phyloP scores from a whole-genome alignment of 2,888 invertebrate species.

The Apamea crenata region DNA sequence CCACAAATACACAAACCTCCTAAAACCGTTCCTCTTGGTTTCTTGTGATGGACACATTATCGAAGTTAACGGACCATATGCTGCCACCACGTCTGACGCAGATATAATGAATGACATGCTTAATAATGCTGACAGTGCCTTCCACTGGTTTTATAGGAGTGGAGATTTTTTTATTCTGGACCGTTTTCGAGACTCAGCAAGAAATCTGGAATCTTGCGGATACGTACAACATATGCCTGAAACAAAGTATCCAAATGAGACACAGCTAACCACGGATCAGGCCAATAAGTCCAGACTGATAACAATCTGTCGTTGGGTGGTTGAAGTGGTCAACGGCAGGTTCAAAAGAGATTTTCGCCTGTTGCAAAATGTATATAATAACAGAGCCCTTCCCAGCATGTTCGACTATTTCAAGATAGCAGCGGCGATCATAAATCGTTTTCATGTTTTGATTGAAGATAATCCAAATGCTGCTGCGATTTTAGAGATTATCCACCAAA shows the following conservation, averaged over 20 bases:
- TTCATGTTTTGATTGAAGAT: neutral
- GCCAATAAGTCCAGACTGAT: neutral
- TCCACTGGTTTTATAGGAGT: neutral
- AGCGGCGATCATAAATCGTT: neutral
- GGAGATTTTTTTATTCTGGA: neutral
- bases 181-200: neutral
- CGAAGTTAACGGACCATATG: neutral
- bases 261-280: neutral
- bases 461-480: neutral
- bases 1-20: neutral
- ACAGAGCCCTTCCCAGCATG: neutral
- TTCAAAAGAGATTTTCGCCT: neutral
- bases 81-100: neutral
- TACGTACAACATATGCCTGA: neutral
- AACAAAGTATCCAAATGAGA: neutral
- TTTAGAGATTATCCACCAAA: neutral
- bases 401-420: neutral
- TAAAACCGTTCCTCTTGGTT: constrained; percentile 2
- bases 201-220: neutral
- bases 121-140: neutral
- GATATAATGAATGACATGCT: neutral
- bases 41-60: neutral
- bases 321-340: neutral
- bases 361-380: neutral
- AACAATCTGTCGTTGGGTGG: neutral